A percentile compares a stretch with the other conserved stretches of the same genome.
phyloP scores from a whole-genome alignment of 1,140 invertebrate species.

The Ruditapes philippinarum region DNA sequence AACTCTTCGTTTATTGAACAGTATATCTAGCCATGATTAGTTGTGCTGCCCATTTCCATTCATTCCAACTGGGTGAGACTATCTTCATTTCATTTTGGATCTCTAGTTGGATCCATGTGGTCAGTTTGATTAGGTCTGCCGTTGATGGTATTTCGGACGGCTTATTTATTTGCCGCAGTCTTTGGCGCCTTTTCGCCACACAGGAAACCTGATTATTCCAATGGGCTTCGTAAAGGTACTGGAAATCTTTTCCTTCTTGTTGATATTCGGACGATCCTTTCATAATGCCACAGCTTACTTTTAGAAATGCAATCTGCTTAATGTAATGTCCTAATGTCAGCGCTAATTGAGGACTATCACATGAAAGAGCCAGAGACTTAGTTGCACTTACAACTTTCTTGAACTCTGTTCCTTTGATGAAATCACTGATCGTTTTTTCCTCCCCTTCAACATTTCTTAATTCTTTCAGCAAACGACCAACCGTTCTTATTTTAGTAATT shows the following conservation, averaged over 20 bases:
- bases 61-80: neutral
- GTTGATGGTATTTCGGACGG: conserved; percentile 18
- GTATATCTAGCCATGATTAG: conserved; percentile 18
- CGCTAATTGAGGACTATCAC: conserved; percentile 41
- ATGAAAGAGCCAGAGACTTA: neutral
- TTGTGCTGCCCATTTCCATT: conserved; percentile 13
- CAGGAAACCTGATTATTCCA: conserved; percentile 61
- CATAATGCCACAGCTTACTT: conserved; percentile 8
- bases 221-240: conserved; percentile 27
- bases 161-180: conserved; percentile 46
- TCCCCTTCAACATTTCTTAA: conserved; percentile 16
- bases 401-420: conserved; percentile 29
- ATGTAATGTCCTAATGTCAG: conserved; percentile 50
- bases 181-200: conserved; percentile 25
- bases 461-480: conserved; percentile 35
- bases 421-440: neutral
- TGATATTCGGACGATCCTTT: neutral
- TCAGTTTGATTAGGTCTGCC: conserved; percentile 33
- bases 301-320: conserved; percentile 35
- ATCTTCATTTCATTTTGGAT: neutral
- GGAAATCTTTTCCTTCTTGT: conserved; percentile 32
- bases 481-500: conserved; percentile 56
- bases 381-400: neutral
- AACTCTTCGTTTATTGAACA: conserved; percentile 63
- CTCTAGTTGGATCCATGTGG: neutral